These are phyloP conservation scores for Avahi laniger DNA, from an alignment of 2,797 vertebrate species.

Conservation along the genomic window DNA sequence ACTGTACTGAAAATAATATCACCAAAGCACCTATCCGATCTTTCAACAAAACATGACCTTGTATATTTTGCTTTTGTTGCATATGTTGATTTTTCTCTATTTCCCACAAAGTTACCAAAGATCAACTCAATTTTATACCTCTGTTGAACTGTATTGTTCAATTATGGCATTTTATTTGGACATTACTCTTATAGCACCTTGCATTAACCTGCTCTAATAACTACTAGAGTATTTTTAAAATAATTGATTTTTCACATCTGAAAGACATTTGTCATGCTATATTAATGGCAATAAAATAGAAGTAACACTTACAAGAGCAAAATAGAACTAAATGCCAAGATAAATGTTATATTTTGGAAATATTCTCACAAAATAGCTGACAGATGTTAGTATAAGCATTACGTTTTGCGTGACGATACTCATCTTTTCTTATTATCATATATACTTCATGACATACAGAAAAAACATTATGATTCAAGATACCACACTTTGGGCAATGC, in stretches of 20 bases:
- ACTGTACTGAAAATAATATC: neutral
- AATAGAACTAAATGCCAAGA: conserved; percentile 79
- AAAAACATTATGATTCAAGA: conserved; percentile 61
- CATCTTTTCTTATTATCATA: conserved; percentile 66
- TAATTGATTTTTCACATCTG: conserved; percentile 85
- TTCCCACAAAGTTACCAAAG: conserved; percentile 59
- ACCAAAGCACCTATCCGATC: neutral
- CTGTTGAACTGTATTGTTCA: conserved; percentile 73
- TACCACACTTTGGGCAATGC: conserved; percentile 42
- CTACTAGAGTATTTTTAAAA: conserved; percentile 77
- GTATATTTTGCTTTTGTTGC: neutral
- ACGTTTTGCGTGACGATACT: conserved; percentile 59
- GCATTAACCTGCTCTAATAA: conserved; percentile 84
- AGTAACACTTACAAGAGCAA: conserved; percentile 72
- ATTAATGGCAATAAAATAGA: conserved; percentile 81
- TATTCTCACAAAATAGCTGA: conserved; percentile 77
- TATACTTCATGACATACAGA: conserved; percentile 11
- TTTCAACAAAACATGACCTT: neutral
- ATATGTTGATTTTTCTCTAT: neutral
- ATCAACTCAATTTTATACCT: conserved; percentile 72
- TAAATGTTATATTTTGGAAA: conserved; percentile 82
- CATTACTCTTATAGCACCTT: conserved; percentile 79
- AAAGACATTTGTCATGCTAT: conserved; percentile 84
- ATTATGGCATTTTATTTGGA: conserved; percentile 80
- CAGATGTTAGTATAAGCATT: conserved; percentile 70